Base-by-base conservation (phyloP, 1,140 invertebrate species). In the Drosophila arizonae region DNA sequence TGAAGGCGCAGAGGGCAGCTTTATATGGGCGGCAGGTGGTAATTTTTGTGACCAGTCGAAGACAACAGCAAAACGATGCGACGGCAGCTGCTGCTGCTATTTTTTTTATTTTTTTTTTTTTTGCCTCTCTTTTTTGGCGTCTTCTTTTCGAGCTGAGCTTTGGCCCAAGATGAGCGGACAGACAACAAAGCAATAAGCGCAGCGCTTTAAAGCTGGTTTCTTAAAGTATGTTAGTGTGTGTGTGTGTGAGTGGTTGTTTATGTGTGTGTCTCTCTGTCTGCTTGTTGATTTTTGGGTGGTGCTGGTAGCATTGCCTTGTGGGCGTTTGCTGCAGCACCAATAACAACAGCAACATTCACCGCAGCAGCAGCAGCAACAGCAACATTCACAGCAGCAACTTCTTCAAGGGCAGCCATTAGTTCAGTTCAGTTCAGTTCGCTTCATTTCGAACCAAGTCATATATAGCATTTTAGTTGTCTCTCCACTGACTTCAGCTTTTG, bases 1-100 rank as follows among this genome's bases (percentile, higher is more conserved):
- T 41, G 17, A 73, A 67, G 69, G 64, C 58, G 17, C 79, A 79
- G 81, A 84, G 67, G 80, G 81, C 80, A 81, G 81, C 70, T 77
- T 79, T 84, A 84, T 88, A 88, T 88, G 84, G 84, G 84, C 80
- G 84, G 84, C 84, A 88, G 84, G 84, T 88, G 84, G 85, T 88
- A 88, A 73, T 75, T 88, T 87, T 82, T 88, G 84, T 84, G 82
- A 84, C 81, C 68, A 72, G 56, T 43, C 76, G 69, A 63, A 62
- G 72, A 58, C 55, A 46, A n/a, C 45, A 45, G 48, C 54, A 69
- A 61, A 57, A 56, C 55, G 74, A 70, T 69, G 66, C 74, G 74
- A 70, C 48, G 33, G 76, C 67, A 76, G 84, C 79, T 64, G 85
- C 46, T 60, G 43, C 46, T 76, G 57, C 39, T 61, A 30, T 30